Evolutionary conservation across 2,888 invertebrate genomes (phyloP), one percentile per base, ranked within the genome.

Genomic region (Eucriotettix oculatus): DNA sequence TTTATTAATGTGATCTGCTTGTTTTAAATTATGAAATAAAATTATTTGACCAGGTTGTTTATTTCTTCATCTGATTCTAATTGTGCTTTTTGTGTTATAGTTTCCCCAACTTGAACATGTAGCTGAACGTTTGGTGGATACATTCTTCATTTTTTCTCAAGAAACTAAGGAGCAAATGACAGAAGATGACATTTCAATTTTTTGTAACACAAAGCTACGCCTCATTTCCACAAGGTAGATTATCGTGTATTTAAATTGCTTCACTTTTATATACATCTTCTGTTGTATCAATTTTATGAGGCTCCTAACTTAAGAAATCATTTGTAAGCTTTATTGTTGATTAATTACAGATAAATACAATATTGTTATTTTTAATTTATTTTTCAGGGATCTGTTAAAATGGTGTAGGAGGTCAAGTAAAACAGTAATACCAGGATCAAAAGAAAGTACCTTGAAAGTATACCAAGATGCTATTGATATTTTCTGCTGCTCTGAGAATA

Each of bases 391-490:
- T 78, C 78, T 97, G 56, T 83, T 96, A 66, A 96, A 95, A 72
- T 90, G 94, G 84, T 96, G 95, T 69, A 78, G 82, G 9, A 78
- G 97, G 69, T 83, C 91, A 9, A 79, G 84, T 12, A 74, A 81
- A 14, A 83, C 85, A 67, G 90, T 89, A 71, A 81, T 87, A 62
- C 11, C 41, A 29, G 48, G 48, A n/a, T 12, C 12, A 12, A 79
- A 80, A 42, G 79, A 79, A 48, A 83, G 85, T 1, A 84, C 83
- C 9, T 70, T 85, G 12, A 84, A 82, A 70, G 82, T 90, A 1
- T 82, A 92, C 54, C 88, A 92, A 75, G 91, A 96, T 73, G 91
- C 93, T 0, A 80, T 93, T 29, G 95, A 97, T 70, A 85, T 95
- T 63, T 97, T 97, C 72, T 90, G 90, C 63, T 86, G 87, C 58